These are phyloP conservation scores for Eulacestoma nigropectus DNA, from an alignment of 2,113 vertebrate genomes.

Conservation along the genomic window DNA sequence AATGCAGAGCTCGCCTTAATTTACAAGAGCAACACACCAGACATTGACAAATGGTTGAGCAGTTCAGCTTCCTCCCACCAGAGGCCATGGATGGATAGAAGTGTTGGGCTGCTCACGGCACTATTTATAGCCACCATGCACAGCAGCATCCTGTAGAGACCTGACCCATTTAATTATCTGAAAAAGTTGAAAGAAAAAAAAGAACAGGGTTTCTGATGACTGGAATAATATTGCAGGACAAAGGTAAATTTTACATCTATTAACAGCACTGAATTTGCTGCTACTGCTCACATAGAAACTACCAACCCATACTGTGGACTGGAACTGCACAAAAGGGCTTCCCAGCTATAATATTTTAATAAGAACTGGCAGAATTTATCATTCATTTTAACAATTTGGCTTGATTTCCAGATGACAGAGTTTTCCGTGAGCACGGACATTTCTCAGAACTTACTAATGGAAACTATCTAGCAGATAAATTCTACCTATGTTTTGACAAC, in stretches of 20 bases:
- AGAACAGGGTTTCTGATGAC: background rate
- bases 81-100: background rate
- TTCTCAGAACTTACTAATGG: background rate
- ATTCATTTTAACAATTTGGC: background rate
- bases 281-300: background rate
- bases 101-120: background rate
- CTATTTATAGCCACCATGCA: conserved; percentile 1
- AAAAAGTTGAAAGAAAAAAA: background rate
- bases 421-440: background rate
- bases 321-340: background rate
- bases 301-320: background rate
- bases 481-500: background rate
- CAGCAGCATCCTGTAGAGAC: conserved; percentile 7
- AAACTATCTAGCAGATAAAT: background rate
- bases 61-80: background rate
- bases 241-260: background rate
- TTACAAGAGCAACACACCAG: background rate
- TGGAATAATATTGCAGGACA: background rate
- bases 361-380: background rate
- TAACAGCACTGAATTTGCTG: background rate
- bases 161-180: conserved; percentile 28
- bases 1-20: background rate
- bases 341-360: background rate
- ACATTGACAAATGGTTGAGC: background rate
- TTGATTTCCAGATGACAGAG: background rate